Conservation (phyloP, 2,113 vertebrate species). For the Megaleporinus macrocephalus region DNA sequence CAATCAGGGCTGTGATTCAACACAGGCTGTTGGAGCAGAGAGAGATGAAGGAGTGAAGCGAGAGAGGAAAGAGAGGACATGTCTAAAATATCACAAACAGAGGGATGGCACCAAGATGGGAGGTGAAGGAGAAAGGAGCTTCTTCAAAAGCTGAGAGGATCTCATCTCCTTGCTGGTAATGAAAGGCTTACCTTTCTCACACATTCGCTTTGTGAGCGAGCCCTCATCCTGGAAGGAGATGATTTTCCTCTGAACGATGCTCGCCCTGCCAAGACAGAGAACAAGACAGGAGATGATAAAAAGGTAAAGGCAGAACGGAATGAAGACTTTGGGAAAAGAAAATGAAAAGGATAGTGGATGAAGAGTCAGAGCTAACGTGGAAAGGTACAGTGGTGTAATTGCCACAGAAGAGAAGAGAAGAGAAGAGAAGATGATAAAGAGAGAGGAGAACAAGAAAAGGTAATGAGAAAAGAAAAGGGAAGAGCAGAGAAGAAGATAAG, state of each 20-base stretch:
- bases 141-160: constrained; percentile 7
- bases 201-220: constrained; percentile 92
- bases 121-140: not conserved
- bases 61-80: constrained; percentile 19
- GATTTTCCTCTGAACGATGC: constrained; percentile 96
- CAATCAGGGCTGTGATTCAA: constrained; percentile 29
- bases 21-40: not conserved
- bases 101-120: not conserved
- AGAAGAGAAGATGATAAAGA: not conserved
- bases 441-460: too few relatives aligned
- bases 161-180: constrained; percentile 37
- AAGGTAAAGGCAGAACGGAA: not conserved
- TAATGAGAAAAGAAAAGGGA: not conserved
- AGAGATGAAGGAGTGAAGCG: constrained; percentile 4
- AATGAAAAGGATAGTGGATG: not conserved
- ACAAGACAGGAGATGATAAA: constrained; percentile 6
- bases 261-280: constrained; percentile 79
- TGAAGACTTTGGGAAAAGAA: not conserved
- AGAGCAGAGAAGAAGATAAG: too few relatives aligned
- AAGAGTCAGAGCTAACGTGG: not conserved
- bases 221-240: constrained; percentile 99
- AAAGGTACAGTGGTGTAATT: too few relatives aligned
- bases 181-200: constrained; percentile 89
- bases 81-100: constrained; percentile 18
- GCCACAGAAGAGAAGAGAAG: not conserved